Percentiles rank a stretch among this genome's conserved stretches.
These are phyloP conservation scores for Epizoanthus stellaris DNA, from an alignment of 92 coral and sea anemone genomes.

Conservation along the genomic window DNA sequence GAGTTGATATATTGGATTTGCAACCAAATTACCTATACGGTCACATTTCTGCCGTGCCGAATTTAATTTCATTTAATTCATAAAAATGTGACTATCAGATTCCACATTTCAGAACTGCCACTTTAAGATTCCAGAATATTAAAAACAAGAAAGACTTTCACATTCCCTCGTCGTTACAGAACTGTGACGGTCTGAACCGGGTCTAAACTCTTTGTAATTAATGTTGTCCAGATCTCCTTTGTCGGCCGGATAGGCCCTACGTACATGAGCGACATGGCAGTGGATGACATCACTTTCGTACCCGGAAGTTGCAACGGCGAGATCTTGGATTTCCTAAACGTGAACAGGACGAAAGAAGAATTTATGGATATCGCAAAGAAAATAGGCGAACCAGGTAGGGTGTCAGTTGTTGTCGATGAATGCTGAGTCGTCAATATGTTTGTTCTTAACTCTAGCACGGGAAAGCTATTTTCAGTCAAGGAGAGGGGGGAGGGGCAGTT, in stretches of 20 bases:
- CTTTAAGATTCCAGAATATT: too few relatives aligned
- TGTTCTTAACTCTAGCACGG: too few relatives aligned
- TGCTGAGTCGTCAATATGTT: not conserved
- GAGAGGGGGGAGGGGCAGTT: too few relatives aligned
- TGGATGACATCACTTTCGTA: slow-evolving; percentile 80
- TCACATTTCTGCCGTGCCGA: too few relatives aligned
- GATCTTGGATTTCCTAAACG: slow-evolving; percentile 14
- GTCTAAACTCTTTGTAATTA: not conserved
- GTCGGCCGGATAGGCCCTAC: slow-evolving; percentile 74
- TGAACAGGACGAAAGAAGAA: not conserved
- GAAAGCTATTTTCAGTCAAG: not conserved
- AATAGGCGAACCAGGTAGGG: slow-evolving; percentile 80
- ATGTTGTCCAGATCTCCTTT: slow-evolving; percentile 60
- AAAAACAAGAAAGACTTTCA: too few relatives aligned
- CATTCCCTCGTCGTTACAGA: too few relatives aligned
- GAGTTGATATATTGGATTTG: too few relatives aligned
- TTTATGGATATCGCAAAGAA: slow-evolving; percentile 25
- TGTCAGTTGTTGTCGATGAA: too few relatives aligned
- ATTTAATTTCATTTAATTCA: too few relatives aligned
- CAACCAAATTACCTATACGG: too few relatives aligned
- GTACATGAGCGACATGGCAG: slow-evolving; percentile 89
- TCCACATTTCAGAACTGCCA: too few relatives aligned
- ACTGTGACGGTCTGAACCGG: not conserved
- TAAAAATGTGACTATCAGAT: too few relatives aligned
- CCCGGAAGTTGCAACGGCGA: slow-evolving; percentile 85